Base-by-base conservation (phyloP, 2,888 invertebrate species). In the Drosophila nr. medialis region DNA sequence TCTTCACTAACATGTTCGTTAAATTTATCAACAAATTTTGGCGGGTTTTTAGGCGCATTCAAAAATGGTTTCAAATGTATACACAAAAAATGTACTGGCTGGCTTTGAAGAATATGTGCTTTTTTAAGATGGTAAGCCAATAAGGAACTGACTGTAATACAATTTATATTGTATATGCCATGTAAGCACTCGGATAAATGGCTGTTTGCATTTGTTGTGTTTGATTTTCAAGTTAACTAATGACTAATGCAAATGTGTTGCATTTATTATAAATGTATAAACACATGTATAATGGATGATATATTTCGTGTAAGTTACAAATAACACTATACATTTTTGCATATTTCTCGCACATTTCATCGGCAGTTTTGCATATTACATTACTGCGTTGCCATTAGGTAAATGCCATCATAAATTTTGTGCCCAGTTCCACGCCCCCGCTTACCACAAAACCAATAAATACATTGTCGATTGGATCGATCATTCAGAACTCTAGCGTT, bases 401-500 rank as follows among this genome's bases (percentile, higher is more conserved):
- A 85, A 85, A 85, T 87, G 84, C 86, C 83, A 79, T 80, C 88
- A 87, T 85, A 85, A 87, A 85, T 84, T 82, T 78, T 70, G 62
- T 75, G 66, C 48, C 67, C 67, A 56, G 30, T 50, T 18, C 6
- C 32, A 34, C n/a, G 21, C 38, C 34, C 59, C 24, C n/a, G 64
- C 36, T n/a, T 24, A 2, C 42, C 29, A 29, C 29, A 66, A 80
- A 71, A 75, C 72, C 87, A 84, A 81, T 80, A 80, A 72, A 83
- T 83, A 79, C 72, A 86, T 86, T 83, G 81, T 60, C 61, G 62
- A 58, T 75, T 55, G 60, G 36, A 64, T 77, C 68, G 61, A 75
- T 55, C 59, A 59, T 58, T 68, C 58, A 36, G 36, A 42, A 45
- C 38, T 21, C 40, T 38, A 15, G n/a, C 45, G 18, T 7, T 27